Evolutionary conservation across 2,888 invertebrate species (phyloP).

Genomic region (Lepetodrilus schrolli): DNA sequence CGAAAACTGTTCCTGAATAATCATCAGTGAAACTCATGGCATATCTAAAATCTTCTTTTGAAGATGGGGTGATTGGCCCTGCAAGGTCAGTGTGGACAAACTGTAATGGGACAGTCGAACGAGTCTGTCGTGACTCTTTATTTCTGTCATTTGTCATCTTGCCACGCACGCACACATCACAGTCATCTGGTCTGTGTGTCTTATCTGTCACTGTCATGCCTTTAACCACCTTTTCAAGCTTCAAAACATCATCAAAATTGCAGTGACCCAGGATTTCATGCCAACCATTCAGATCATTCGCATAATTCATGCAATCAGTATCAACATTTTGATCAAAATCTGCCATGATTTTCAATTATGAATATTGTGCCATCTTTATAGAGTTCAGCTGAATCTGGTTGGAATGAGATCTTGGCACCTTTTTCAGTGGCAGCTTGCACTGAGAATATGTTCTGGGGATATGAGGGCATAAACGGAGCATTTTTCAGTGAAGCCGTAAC

Average conservation of each 20-base stretch:
- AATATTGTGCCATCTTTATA: constrained; percentile 34
- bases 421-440: constrained; percentile 43
- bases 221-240: constrained; percentile 30
- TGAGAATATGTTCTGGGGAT: constrained; percentile 42
- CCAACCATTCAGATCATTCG: constrained; percentile 27
- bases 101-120: too few relatives aligned
- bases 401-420: constrained; percentile 37
- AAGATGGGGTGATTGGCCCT: constrained; percentile 36
- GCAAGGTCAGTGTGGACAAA: constrained; percentile 37
- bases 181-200: constrained; percentile 27
- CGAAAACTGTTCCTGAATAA: constrained; percentile 14
- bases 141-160: constrained; percentile 39
- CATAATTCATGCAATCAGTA: not conserved
- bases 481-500: constrained; percentile 33
- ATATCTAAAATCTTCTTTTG: constrained; percentile 37
- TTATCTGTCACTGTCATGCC: constrained; percentile 31
- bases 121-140: constrained; percentile 31
- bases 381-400: constrained; percentile 27
- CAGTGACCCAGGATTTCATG: constrained; percentile 43
- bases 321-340: constrained; percentile 25
- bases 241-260: constrained; percentile 36
- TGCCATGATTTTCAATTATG: constrained; percentile 36
- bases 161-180: constrained; percentile 32
- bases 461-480: constrained; percentile 41
- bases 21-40: constrained; percentile 36